Percentiles rank a stretch among this genome's conserved stretches.
These are phyloP conservation scores for Homarus gammarus DNA, from an alignment of 2,888 invertebrate genomes.

Conservation along the genomic window DNA sequence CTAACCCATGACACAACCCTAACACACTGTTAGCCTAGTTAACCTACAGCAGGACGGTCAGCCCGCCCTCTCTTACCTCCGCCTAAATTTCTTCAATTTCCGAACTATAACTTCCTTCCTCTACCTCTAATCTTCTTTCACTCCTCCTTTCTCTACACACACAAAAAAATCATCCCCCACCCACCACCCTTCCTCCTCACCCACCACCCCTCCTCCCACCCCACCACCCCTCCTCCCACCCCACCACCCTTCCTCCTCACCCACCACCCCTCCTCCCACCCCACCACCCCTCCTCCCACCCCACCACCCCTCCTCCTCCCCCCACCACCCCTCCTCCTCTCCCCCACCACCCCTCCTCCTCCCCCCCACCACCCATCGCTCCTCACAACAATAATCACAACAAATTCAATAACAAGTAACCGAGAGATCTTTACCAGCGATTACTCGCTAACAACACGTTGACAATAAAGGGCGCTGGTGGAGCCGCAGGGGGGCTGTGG, in stretches of 20 bases:
- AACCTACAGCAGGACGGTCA: too few species aligned
- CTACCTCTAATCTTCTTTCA: too few species aligned
- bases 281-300: too few species aligned
- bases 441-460: slow-evolving; percentile 45
- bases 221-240: not conserved
- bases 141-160: too few species aligned
- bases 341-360: not conserved
- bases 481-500: not conserved
- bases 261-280: not conserved
- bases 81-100: too few species aligned
- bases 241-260: not conserved
- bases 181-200: too few species aligned
- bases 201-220: not conserved
- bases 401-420: slow-evolving; percentile 46
- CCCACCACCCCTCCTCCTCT: not conserved
- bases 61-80: too few species aligned
- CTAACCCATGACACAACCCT: too few species aligned
- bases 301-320: not conserved
- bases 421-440: slow-evolving; percentile 44
- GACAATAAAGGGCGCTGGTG: not conserved
- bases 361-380: not conserved
- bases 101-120: too few species aligned
- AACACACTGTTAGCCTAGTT: too few species aligned
- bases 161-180: too few species aligned
- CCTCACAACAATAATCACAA: slow-evolving; percentile 47